phyloP scores from a whole-genome alignment of 2,888 invertebrate genomes.

The Sepiola atlantica region DNA sequence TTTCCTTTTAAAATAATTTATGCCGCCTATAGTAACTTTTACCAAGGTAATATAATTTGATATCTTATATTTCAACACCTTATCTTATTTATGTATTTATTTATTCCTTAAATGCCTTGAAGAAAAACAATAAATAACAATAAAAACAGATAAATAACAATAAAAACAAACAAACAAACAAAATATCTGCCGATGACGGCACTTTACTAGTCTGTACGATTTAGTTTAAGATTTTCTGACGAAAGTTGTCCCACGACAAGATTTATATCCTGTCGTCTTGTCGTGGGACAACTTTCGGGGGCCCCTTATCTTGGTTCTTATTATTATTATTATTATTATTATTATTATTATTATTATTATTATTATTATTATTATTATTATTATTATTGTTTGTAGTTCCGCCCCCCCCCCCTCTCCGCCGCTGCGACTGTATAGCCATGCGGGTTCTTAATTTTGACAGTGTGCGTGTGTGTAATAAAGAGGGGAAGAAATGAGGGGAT shows the following conservation, averaged over 20 bases:
- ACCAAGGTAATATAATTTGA: too few relatives aligned
- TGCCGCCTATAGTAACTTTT: too few relatives aligned
- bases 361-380: background rate
- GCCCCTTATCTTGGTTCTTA: too few relatives aligned
- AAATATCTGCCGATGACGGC: background rate
- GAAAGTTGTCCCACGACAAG: background rate
- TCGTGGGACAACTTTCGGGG: background rate
- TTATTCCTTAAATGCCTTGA: background rate
- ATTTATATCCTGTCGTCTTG: background rate
- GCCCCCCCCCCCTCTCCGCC: background rate
- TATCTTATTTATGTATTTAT: background rate
- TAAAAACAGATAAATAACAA: too few relatives aligned
- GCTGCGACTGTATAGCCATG: background rate
- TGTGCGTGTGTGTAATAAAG: too few relatives aligned
- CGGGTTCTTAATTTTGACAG: background rate
- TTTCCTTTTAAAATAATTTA: too few relatives aligned
- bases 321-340: background rate
- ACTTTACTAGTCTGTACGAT: background rate
- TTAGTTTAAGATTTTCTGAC: too few relatives aligned
- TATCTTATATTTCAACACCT: background rate
- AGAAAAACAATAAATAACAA: background rate
- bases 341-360: background rate
- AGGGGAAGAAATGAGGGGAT: background rate
- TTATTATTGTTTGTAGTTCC: slow-evolving; percentile 19
- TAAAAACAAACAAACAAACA: too few relatives aligned